A percentile compares a stretch with the other conserved stretches of the same genome.
These are phyloP conservation scores for Arremon aurantiirostris DNA, from an alignment of 2,797 vertebrate species.

Conservation along the genomic window DNA sequence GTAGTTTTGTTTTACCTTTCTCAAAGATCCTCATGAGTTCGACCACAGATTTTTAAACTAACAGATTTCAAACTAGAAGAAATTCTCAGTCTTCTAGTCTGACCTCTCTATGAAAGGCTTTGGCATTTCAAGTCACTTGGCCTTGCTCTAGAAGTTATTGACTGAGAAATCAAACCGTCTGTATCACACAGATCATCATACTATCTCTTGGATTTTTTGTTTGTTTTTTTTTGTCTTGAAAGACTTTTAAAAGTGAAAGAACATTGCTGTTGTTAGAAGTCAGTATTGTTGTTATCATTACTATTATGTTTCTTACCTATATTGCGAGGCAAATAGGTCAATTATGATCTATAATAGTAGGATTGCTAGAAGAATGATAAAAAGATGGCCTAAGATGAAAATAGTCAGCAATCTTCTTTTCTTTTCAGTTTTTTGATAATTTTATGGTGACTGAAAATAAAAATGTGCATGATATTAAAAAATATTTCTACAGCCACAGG, in stretches of 20 bases:
- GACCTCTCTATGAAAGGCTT: not conserved
- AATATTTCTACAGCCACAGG: not conserved
- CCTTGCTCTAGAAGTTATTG: not conserved
- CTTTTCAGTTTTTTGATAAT: not conserved
- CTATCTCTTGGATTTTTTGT: not conserved
- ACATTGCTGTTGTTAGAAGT: not conserved
- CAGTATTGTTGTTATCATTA: not conserved
- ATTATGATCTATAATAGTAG: accelerated
- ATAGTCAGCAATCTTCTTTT: not conserved
- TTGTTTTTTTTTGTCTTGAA: not conserved
- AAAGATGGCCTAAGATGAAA: not conserved
- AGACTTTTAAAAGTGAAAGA: not conserved
- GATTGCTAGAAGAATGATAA: not conserved
- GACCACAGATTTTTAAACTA: not conserved
- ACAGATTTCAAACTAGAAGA: not conserved
- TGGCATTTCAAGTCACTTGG: not conserved
- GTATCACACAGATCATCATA: not conserved
- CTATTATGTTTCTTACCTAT: not conserved
- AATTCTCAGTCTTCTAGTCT: not conserved
- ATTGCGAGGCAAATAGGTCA: not conserved
- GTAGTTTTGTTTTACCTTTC: not conserved
- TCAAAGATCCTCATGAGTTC: not conserved
- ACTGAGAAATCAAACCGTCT: not conserved
- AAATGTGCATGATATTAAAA: not conserved
- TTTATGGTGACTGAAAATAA: not conserved